These are phyloP conservation scores for Mesitornis unicolor DNA, from an alignment of 2,113 vertebrate species.

Conservation along the genomic window DNA sequence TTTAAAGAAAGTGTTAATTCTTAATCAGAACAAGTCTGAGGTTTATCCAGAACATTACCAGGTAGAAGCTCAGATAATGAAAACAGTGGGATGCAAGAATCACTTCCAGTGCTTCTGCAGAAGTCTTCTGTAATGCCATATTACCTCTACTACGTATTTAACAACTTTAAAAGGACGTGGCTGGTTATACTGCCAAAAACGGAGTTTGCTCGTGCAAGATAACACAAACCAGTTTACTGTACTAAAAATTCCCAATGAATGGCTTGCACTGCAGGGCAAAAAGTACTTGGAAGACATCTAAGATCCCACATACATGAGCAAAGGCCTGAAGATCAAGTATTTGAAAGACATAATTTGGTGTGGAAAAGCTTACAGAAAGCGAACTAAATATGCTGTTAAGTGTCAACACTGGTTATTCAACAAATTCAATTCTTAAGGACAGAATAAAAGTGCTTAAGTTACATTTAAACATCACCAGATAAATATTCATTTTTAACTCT, in stretches of 20 bases:
- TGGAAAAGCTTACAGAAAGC: background rate
- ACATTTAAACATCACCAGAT: background rate
- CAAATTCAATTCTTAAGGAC: background rate
- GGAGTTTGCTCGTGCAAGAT: accelerated
- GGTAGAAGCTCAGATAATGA: background rate
- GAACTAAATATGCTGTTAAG: accelerated
- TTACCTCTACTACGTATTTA: background rate
- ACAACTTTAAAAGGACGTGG: background rate
- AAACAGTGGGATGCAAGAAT: background rate
- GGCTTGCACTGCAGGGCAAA: background rate
- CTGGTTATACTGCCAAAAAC: background rate
- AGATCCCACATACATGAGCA: background rate
- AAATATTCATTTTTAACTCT: background rate
- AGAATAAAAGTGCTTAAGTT: background rate
- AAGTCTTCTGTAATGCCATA: background rate
- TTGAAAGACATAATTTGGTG: background rate
- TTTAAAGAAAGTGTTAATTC: background rate
- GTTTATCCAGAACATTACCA: background rate
- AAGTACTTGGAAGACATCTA: background rate
- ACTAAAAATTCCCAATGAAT: background rate
- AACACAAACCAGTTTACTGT: background rate
- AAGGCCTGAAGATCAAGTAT: background rate
- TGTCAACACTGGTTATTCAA: accelerated
- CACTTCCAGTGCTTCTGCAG: background rate
- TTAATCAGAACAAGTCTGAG: background rate